These are phyloP conservation scores for Nothoprocta perdicaria DNA, from an alignment of 2,113 vertebrate species.

Conservation along the genomic window DNA sequence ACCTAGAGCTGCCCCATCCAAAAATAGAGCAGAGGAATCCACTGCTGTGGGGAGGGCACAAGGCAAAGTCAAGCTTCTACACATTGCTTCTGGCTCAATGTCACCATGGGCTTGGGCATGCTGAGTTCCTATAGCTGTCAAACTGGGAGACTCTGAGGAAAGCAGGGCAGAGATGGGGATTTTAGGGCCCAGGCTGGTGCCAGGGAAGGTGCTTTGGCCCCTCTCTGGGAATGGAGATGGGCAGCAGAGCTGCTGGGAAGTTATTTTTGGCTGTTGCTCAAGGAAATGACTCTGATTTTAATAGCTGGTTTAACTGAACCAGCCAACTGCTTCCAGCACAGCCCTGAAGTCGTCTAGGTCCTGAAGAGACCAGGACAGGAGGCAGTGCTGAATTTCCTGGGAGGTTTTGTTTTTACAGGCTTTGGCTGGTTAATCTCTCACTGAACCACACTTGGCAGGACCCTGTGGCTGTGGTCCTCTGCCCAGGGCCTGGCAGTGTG, in stretches of 20 bases:
- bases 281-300: slow-evolving; percentile 12
- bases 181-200: too few relatives aligned
- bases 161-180: fast-evolving
- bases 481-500: background rate
- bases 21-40: background rate
- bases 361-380: background rate
- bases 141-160: background rate
- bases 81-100: background rate
- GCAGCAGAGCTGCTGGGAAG: background rate
- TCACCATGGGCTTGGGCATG: background rate
- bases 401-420: background rate
- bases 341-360: background rate
- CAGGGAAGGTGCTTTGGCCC: too few relatives aligned
- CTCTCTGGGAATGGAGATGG: background rate
- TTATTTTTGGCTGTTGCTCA: background rate
- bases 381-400: background rate
- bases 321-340: slow-evolving; percentile 1
- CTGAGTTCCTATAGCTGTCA: background rate
- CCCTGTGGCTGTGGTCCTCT: background rate
- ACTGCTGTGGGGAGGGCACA: background rate
- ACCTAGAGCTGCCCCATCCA: background rate
- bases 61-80: background rate
- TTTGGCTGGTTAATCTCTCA: background rate
- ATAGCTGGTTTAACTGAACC: slow-evolving; percentile 5
- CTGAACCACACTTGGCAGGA: background rate